Evolutionary conservation across 2,113 vertebrate genomes (phyloP), one percentile per base, ranked within the genome.

Genomic region (Dasyornis broadbenti): DNA sequence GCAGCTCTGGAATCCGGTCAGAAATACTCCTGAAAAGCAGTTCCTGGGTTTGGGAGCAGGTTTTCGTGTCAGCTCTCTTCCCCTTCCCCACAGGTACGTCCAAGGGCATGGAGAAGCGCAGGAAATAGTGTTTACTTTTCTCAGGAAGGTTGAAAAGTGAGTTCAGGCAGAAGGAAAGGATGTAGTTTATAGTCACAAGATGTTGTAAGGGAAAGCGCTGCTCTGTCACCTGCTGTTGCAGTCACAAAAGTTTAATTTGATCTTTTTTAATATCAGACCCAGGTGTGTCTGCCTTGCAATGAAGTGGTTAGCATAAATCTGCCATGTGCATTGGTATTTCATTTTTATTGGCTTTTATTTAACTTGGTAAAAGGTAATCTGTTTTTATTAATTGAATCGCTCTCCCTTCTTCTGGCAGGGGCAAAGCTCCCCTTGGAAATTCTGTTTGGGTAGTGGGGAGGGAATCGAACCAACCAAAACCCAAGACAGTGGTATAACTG

Each of bases 331-430:
- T 85, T 45, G 90, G 33, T 72, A 66, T 95, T 96, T 96, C 92
- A 44, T 94, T 95, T 96, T 94, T 94, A 92, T 95, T 96, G 89
- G 84, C 89, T 97, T 97, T 97, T 97, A 95, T 96, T 97, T 97
- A 95, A 98, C 97, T 96, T 82, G 57, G 89, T 97, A 93, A 97
- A 97, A 97, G 89, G 82, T 96, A 90, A 97, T 97, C 96, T 97
- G 68, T 56, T 97, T 97, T 88, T 96, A 97, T 97, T 97, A 97
- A 97, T 96, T 94, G 94, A 97, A 93, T 96, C 5, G 1, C 61
- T 85, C 45, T 73, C 42, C 53, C 27, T 70, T 54, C 56, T 71
- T 89, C 52, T 20, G 56, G 81, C 53, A 14, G 76, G 76, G 70
- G 37, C 68, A 69, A 28, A 37, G 33, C n/a, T 68, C 76, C 23